These are phyloP conservation scores for Siniperca scherzeri DNA, from an alignment of 2,797 vertebrate species.

Conservation along the genomic window DNA sequence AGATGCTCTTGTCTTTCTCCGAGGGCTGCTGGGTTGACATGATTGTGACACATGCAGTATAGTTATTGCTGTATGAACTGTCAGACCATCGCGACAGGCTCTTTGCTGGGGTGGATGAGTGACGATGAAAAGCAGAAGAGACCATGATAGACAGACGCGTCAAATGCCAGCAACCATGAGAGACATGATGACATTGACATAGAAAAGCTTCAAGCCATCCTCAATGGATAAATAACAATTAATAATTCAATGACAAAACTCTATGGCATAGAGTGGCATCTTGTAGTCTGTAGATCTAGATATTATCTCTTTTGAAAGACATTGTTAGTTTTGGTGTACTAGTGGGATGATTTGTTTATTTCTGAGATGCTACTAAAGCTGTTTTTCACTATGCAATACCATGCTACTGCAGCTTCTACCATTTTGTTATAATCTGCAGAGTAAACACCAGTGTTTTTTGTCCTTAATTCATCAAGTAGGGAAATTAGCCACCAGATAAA, in stretches of 20 bases:
- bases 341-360: constrained; percentile 10
- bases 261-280: neutral
- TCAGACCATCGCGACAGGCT: constrained; percentile 54
- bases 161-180: constrained; percentile 53
- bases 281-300: constrained; percentile 14
- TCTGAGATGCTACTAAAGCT: constrained; percentile 22
- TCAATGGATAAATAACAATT: constrained; percentile 49
- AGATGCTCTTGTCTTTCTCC: constrained; percentile 32
- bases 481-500: constrained; percentile 75
- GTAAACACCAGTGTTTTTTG: constrained; percentile 68
- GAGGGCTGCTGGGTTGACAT: constrained; percentile 53
- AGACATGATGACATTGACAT: constrained; percentile 36
- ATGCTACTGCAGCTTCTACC: constrained; percentile 34
- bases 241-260: constrained; percentile 42
- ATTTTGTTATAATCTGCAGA: constrained; percentile 56
- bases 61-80: constrained; percentile 49
- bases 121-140: constrained; percentile 60
- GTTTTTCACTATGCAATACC: constrained; percentile 24
- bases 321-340: neutral
- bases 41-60: constrained; percentile 59
- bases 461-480: constrained; percentile 68
- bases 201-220: constrained; percentile 48
- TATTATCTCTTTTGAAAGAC: constrained; percentile 18
- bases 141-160: constrained; percentile 54
- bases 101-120: constrained; percentile 44